Evolutionary conservation across 1,140 invertebrate species (phyloP).

Genomic region (Halictus rubicundus): DNA sequence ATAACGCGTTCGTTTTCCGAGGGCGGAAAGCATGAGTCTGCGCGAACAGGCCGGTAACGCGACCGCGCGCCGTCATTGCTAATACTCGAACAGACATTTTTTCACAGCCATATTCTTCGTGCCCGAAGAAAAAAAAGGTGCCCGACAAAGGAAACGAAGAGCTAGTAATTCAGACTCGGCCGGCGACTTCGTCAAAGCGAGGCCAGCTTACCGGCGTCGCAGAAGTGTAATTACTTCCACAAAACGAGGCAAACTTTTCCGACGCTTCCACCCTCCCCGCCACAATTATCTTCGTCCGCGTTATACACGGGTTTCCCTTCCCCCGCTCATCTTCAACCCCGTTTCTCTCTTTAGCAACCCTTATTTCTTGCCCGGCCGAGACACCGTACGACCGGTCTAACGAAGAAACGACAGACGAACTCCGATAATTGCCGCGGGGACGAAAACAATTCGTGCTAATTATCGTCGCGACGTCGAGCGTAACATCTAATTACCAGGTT

Average conservation of each 20-base stretch:
- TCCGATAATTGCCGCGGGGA: slow-evolving; percentile 59
- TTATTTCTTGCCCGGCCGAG: slow-evolving; percentile 6
- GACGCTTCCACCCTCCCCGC: slow-evolving; percentile 1
- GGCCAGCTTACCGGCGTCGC: neutral
- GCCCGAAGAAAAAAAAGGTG: neutral
- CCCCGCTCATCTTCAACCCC: too few species aligned
- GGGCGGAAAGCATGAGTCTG: neutral
- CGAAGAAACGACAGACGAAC: slow-evolving; percentile 20
- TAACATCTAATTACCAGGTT: slow-evolving; percentile 65
- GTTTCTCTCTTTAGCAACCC: too few species aligned
- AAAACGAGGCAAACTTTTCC: slow-evolving; percentile 33
- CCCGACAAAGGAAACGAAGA: neutral
- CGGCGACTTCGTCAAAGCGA: slow-evolving; percentile 8
- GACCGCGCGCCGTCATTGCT: neutral
- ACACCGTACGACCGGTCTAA: neutral
- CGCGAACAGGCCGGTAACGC: neutral
- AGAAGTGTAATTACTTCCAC: slow-evolving; percentile 46
- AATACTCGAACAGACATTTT: neutral
- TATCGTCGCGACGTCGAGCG: slow-evolving; percentile 56
- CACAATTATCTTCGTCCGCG: slow-evolving; percentile 26
- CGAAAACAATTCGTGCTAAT: slow-evolving; percentile 67
- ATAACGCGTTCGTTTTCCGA: too few species aligned
- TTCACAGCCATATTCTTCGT: neutral
- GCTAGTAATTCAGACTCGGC: neutral
- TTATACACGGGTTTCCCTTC: slow-evolving; percentile 5